These are phyloP conservation scores for Ambastaia sidthimunki DNA, from an alignment of 2,797 vertebrate genomes.

Conservation along the genomic window DNA sequence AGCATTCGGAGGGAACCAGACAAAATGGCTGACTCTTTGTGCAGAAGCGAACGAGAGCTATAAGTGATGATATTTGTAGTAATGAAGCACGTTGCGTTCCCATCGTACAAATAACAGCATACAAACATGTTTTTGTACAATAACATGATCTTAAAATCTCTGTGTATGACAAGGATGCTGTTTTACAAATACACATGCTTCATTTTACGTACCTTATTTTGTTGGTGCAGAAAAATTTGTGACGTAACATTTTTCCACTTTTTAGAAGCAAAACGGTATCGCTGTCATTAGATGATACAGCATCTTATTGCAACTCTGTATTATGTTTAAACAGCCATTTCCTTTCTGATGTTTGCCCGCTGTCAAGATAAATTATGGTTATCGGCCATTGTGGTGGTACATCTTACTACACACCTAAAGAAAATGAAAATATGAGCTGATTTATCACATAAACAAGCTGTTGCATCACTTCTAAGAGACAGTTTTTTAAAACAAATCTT, in stretches of 20 bases:
- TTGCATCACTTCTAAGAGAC: constrained; percentile 16
- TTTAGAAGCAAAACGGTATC: constrained; percentile 44
- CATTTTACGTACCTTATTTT: constrained; percentile 47
- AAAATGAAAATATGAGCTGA: constrained; percentile 1
- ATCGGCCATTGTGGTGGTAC: constrained; percentile 5
- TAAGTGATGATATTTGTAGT: constrained; percentile 60
- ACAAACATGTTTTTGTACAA: constrained; percentile 36
- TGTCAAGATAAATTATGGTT: constrained; percentile 1
- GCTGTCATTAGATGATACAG: constrained; percentile 26
- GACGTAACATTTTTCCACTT: constrained; percentile 37
- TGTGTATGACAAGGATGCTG: constrained; percentile 22
- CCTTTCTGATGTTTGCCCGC: neutral
- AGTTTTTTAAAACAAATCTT: neutral
- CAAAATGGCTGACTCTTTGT: constrained; percentile 78
- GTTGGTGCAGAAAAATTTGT: constrained; percentile 14
- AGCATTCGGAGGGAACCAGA: constrained; percentile 61
- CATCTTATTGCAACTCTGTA: neutral
- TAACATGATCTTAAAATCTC: constrained; percentile 30
- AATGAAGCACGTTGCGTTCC: constrained; percentile 16
- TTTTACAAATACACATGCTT: constrained; percentile 31
- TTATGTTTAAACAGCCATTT: constrained; percentile 1
- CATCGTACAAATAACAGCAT: constrained; percentile 27
- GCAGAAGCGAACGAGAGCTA: constrained; percentile 67
- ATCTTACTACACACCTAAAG: neutral
- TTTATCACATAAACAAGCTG: constrained; percentile 21